Percentiles rank a stretch among this genome's conserved stretches.
Conservation (phyloP, 2,888 invertebrate genomes). For the Drosophila ezoana region DNA sequence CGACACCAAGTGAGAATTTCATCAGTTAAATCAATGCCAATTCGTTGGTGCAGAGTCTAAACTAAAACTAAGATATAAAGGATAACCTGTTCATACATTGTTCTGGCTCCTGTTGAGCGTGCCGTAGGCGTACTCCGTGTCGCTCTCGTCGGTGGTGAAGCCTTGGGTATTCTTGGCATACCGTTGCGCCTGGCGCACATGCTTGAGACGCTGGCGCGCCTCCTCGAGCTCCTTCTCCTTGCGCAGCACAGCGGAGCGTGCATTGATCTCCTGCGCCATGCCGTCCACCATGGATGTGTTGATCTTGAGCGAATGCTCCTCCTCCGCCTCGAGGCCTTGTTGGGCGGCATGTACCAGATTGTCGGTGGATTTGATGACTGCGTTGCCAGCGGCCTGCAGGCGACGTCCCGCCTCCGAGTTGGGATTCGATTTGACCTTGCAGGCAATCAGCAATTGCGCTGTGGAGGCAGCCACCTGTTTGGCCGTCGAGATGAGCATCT, state of each 20-base stretch:
- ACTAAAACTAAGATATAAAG: constrained; percentile 12
- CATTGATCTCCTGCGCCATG: constrained; percentile 97
- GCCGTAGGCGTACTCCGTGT: constrained; percentile 86
- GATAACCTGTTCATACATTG: constrained; percentile 80
- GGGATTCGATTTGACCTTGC: constrained; percentile 99
- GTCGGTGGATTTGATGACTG: constrained; percentile 98
- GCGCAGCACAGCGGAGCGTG: constrained; percentile 94
- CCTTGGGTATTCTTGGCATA: constrained; percentile 88
- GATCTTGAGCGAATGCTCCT: constrained; percentile 95
- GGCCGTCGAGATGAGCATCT: constrained; percentile 97
- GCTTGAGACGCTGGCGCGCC: constrained; percentile 94
- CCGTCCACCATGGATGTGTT: constrained; percentile 98
- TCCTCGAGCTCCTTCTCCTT: constrained; percentile 97
- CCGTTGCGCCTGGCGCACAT: constrained; percentile 97
- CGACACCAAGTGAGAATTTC: constrained; percentile 61
- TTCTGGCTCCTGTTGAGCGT: constrained; percentile 82
- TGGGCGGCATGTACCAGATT: constrained; percentile 97
- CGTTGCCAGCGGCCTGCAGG: constrained; percentile 96
- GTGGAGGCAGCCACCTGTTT: constrained; percentile 98
- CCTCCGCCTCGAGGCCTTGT: constrained; percentile 95
- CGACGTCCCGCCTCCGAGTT: constrained; percentile 97
- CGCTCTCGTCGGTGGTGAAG: constrained; percentile 87
- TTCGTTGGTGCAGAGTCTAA: constrained; percentile 41
- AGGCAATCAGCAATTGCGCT: constrained; percentile 98
- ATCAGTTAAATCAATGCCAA: constrained; percentile 60